Evolutionary conservation across 2,113 vertebrate species (phyloP), one percentile per base, ranked within the genome.

Genomic region (Chloroceryle aenea): DNA sequence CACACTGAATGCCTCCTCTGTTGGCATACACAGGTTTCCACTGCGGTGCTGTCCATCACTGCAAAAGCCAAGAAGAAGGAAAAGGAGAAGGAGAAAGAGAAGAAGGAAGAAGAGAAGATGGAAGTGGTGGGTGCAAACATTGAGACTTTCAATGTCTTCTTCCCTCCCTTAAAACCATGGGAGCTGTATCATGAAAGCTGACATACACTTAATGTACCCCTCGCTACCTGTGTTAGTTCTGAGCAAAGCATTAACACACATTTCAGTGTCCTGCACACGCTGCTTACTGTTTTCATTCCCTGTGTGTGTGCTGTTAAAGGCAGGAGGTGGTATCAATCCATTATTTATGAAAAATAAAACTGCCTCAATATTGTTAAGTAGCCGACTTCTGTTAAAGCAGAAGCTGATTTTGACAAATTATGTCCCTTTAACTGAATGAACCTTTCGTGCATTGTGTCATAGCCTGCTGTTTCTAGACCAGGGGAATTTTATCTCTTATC

Each of bases 31-130:
- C 91, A 99, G 99, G 99, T 99, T 95, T 99, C 99, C 81, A 99
- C 99, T 12, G 99, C 99, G 71, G 99, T 99, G 95, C 98, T 99
- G 79, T 99, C 99, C 97, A 99, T 99, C 98, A 99, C 99, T 52
- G 99, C 99, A 94, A 99, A 99, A 97, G 99, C 99, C 91, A 99
- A 99, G 98, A 99, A 99, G 98, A 99, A 99, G 94, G 99, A 99
- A 93, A 99, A 99, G 96, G 99, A 99, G 67, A 98, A 99, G 76
- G 99, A 99, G 80, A 99, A 99, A 92, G 98, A 98, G 94, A 98
- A 98, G 69, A 99, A 99, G 76, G 99, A 99, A 93, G 99, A 99
- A 88, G 99, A 99, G 91, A 99, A 99, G 97, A 99, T 99, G 99
- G 99, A 99, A 98, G 99, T 99, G 98, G 99, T 99, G 90, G 90